These are phyloP conservation scores for Hucho hucho DNA, from an alignment of 2,113 vertebrate species.

Conservation along the genomic window DNA sequence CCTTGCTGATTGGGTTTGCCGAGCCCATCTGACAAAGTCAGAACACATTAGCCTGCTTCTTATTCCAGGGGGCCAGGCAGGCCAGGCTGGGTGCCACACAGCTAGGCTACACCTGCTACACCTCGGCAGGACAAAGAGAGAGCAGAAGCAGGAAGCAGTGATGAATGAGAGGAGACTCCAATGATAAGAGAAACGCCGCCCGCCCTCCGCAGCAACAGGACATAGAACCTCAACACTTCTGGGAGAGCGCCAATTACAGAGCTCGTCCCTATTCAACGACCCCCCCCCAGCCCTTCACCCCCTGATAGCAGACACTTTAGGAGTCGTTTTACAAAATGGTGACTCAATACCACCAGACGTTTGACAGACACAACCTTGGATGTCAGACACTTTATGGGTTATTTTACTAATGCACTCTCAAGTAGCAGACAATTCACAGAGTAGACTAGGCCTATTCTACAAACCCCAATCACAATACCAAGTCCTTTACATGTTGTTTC, in stretches of 20 bases:
- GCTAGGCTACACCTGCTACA: too few relatives aligned
- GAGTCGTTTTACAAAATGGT: too few relatives aligned
- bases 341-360: too few relatives aligned
- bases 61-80: conserved; percentile 10
- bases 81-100: neutral
- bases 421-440: neutral
- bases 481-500: neutral
- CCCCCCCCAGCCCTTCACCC: neutral
- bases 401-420: neutral
- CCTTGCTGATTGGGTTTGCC: neutral
- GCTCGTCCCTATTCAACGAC: neutral
- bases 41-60: conserved; percentile 28
- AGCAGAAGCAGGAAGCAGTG: conserved; percentile 18
- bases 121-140: neutral
- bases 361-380: too few relatives aligned
- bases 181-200: conserved; percentile 27
- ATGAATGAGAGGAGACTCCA: conserved; percentile 30
- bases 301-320: too few relatives aligned
- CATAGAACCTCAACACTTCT: neutral
- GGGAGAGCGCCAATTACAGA: neutral
- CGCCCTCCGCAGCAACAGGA: conserved; percentile 1
- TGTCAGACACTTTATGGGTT: neutral
- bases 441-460: neutral
- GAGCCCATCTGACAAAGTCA: conserved; percentile 27
- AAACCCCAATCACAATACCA: neutral